Evolutionary conservation across 2,113 vertebrate species (phyloP).

Genomic region (Tinamus guttatus): DNA sequence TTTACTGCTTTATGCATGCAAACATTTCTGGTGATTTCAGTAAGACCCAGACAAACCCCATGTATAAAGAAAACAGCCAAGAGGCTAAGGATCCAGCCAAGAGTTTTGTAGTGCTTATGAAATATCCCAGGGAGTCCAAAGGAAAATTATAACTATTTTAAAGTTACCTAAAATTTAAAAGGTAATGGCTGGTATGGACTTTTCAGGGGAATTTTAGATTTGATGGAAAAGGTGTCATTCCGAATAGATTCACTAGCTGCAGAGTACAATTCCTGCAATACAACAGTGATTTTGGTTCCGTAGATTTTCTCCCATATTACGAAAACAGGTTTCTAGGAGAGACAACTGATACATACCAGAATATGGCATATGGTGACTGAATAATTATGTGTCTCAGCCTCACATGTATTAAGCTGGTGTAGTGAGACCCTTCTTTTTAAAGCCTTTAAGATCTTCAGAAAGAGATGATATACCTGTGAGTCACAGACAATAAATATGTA

Average conservation of each 20-base stretch:
- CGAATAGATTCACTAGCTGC: neutral
- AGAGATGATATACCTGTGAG: neutral
- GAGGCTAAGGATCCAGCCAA: neutral
- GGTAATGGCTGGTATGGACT: neutral
- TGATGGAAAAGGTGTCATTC: neutral
- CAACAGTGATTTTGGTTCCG: neutral
- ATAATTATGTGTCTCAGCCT: neutral
- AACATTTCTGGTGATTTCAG: conserved; percentile 21
- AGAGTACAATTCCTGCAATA: neutral
- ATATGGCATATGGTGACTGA: neutral
- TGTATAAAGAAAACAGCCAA: neutral
- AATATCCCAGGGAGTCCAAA: conserved; percentile 21
- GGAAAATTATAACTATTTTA: conserved; percentile 4
- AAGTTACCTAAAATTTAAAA: neutral
- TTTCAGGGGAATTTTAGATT: neutral
- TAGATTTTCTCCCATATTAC: neutral
- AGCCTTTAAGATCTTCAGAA: neutral
- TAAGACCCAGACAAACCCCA: neutral
- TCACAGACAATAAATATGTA: neutral
- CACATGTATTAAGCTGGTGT: neutral
- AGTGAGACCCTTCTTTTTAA: neutral
- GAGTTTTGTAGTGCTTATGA: neutral
- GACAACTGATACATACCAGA: neutral
- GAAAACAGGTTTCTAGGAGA: neutral
- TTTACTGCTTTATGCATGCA: conserved; percentile 48